Evolutionary conservation across 2,888 invertebrate genomes (phyloP), one percentile per base, ranked within the genome.

Genomic region (Cheilosia grossa): DNA sequence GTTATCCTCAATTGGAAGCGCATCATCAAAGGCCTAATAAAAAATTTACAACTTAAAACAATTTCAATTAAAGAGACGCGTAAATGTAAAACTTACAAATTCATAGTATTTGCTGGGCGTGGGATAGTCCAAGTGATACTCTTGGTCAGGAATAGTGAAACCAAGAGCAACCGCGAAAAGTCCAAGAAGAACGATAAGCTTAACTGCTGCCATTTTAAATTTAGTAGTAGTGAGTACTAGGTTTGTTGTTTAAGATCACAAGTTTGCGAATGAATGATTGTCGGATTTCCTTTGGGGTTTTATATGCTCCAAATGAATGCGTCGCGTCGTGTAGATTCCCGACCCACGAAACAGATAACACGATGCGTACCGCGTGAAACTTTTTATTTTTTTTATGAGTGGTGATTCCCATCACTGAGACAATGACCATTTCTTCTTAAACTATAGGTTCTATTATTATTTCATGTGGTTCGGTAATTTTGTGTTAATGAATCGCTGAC

Each of bases 121-220:
- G n/a, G 47, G 47, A 47, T 47, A 4, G 7, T 47, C 47, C 17
- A 47, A 19, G 9, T 19, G 9, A 0, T 47, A 19, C 9, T 17
- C 47, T 47, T 47, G 47, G 2, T 47, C 47, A 7, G 47, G 47
- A 47, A 47, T 47, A 17, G n/a, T 19, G 17, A 47, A 47, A 47
- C 47, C 47, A 17, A 47, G 9, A 47, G 47, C 47, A 47, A 47
- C 47, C 9, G 47, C 24, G 30, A 53, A 53, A 6, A 53, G 21
- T 53, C 47, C 47, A 9, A 53, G 15, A 27, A 27, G 27, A 53
- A 17, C 2, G 24, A 53, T 15, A 30, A 27, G 27, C 9, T 47
- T 47, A 17, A 47, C 19, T 47, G 47, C 17, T 19, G 17, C 47
- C 47, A 47, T 47, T 47, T 47, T 17, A 2, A 47, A 19, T 47